Base-by-base conservation (phyloP, 2,888 invertebrate species). In the Quadroppia sp. region DNA sequence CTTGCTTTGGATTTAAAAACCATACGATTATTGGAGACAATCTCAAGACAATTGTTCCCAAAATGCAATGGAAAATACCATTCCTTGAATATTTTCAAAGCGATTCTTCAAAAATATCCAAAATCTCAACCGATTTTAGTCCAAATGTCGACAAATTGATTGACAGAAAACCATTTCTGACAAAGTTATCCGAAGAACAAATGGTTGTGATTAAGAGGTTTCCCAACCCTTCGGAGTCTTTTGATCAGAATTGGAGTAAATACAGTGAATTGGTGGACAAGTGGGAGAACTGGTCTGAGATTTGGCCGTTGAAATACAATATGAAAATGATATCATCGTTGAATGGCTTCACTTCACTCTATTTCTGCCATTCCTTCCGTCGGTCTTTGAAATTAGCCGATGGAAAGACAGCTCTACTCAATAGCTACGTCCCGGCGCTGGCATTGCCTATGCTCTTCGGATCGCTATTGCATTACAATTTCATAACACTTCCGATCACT, bases 1-100 rank as follows among this genome's bases (percentile, higher is more conserved):
- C n/a, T n/a, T n/a, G n/a, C n/a, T n/a, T n/a, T n/a, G n/a, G n/a
- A n/a, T n/a, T n/a, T 36, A 36, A 36, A 36, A 36, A 36, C 11
- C 4, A 36, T 36, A 36, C 4, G 4, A 36, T 36, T 36, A 36
- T 36, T 36, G 11, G 11, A 7, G 17, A 45, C 15, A 50, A 20
- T 53, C 13, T 25, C 1, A 25, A 25, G 23, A 25, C n/a, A n/a
- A n/a, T n/a, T n/a, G n/a, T n/a, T n/a, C 1, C 13, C 11, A 11
- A 30, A 36, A 61, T 61, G 61, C 61, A 61, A 32, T 61, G 61
- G 61, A 61, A 61, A 17, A 17, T 61, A 30, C 36, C 61, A 15
- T 61, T 36, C 61, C 11, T 20, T 20, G 61, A 67, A 1, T 67
- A 67, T 42, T 67, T 67, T 20, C 9, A 36, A 11, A 20, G 17